Base-by-base conservation (phyloP, 1,140 invertebrate species). In the Mizuhopecten yessoensis region DNA sequence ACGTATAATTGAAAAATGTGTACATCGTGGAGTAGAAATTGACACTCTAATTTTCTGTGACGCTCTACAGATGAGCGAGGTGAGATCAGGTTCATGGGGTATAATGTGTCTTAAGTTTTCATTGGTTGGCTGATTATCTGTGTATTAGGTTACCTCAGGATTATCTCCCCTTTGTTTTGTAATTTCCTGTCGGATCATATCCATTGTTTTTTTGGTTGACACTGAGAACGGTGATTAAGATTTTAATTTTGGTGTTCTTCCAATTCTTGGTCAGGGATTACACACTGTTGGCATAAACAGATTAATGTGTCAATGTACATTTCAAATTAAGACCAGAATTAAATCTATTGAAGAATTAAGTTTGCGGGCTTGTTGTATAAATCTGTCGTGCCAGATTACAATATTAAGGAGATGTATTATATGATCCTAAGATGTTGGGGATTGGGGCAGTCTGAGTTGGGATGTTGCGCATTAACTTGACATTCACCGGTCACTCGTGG, bases 1-100 rank as follows among this genome's bases (percentile, higher is more conserved):
- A 29, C 57, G 29, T 75, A n/a, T 75, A 75, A 75, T 75, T 75
- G 57, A 75, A 75, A 75, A 75, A 75, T 75, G n/a, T 75, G 57
- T 29, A 75, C 57, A 75, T 29, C 2, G 57, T 75, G 9, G 29
- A 75, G n/a, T 29, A 75, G n/a, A 75, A 75, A 75, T n/a, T 0
- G 5, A 29, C 23, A 75, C 23, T 11, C 45, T 29, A 75, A 75
- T 29, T n/a, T n/a, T 75, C 23, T 75, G 45, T 23, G 57, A 75
- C n/a, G 57, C 15, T 75, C 17, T 75, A 75, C 29, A 29, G 57
- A 75, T 75, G 57, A 75, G 57, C 11, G 17, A 75, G 57, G 57
- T 75, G 57, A 75, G 57, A 75, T 29, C n/a, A 11, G n/a, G 57
- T 75, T 75, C 57, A n/a, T 29, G 11, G 57, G 57, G 57, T 75